A percentile compares a stretch with the other conserved stretches of the same genome.
Conservation (phyloP, 2,113 vertebrate species). For the Typhlomys cinereus region DNA sequence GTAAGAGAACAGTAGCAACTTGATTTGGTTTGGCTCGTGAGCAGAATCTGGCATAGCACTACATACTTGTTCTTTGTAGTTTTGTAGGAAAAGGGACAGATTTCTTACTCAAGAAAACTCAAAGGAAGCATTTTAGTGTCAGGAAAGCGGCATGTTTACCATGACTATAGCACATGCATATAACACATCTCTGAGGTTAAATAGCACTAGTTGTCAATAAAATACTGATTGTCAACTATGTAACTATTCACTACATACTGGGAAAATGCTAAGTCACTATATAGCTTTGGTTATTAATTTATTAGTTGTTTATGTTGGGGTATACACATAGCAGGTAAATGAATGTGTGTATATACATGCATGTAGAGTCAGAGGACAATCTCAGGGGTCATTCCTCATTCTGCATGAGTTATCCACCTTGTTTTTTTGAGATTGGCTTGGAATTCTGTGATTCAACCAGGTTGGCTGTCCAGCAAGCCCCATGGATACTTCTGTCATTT, state of each 20-base stretch:
- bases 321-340: neutral
- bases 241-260: neutral
- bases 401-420: neutral
- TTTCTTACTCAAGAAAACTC: slow-evolving; percentile 46
- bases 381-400: neutral
- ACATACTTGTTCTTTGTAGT: slow-evolving; percentile 53
- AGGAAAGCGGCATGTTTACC: neutral
- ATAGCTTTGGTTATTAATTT: neutral
- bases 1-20: slow-evolving; percentile 13
- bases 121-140: neutral
- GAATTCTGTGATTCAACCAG: neutral
- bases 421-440: neutral
- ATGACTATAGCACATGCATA: neutral
- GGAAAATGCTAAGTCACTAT: neutral
- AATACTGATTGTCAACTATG: neutral
- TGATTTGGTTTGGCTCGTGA: slow-evolving; percentile 63
- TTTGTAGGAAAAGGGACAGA: slow-evolving; percentile 34
- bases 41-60: slow-evolving; percentile 25
- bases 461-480: neutral
- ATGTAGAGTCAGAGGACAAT: neutral
- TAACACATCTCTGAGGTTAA: slow-evolving; percentile 13
- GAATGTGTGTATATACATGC: neutral
- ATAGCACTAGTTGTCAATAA: slow-evolving; percentile 18
- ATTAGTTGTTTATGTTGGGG: neutral
- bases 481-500: no score